A percentile compares a stretch with the other conserved stretches of the same genome.
These are phyloP conservation scores for Dallia pectoralis DNA, from an alignment of 2,797 vertebrate species.

Conservation along the genomic window DNA sequence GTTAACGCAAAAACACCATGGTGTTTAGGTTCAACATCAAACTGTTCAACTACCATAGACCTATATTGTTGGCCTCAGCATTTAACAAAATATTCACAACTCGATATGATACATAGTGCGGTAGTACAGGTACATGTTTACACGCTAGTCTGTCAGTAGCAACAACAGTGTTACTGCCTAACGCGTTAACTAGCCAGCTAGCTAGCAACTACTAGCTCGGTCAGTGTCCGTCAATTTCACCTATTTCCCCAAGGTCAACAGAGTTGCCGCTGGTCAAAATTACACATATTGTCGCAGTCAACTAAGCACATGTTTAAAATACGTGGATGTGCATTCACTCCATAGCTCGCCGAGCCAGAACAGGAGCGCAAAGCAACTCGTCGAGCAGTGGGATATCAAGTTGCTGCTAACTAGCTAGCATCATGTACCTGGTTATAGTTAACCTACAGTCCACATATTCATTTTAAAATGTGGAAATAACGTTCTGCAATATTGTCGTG, in stretches of 20 bases:
- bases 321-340: not conserved
- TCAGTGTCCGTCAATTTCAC: not conserved
- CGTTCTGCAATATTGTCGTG: not conserved
- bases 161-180: not conserved
- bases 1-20: not conserved
- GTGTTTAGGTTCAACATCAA: not conserved
- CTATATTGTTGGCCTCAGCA: not conserved
- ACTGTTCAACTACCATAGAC: not conserved
- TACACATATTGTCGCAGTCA: not conserved
- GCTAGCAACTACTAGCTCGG: not conserved
- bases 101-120: not conserved
- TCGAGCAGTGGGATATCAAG: conserved; percentile 22
- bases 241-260: not conserved
- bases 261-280: not conserved
- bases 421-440: conserved; percentile 34
- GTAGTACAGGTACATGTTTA: not conserved
- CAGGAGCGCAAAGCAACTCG: conserved; percentile 16
- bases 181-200: not conserved
- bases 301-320: not conserved
- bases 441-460: not conserved
- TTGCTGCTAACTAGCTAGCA: conserved; percentile 57
- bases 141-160: not conserved
- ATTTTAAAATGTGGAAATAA: not conserved
- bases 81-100: not conserved
- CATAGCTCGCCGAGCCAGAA: conserved; percentile 31